Percentiles rank a stretch among this genome's conserved stretches.
phyloP scores from a whole-genome alignment of 2,797 vertebrate species.

The Xerus rutilus region DNA sequence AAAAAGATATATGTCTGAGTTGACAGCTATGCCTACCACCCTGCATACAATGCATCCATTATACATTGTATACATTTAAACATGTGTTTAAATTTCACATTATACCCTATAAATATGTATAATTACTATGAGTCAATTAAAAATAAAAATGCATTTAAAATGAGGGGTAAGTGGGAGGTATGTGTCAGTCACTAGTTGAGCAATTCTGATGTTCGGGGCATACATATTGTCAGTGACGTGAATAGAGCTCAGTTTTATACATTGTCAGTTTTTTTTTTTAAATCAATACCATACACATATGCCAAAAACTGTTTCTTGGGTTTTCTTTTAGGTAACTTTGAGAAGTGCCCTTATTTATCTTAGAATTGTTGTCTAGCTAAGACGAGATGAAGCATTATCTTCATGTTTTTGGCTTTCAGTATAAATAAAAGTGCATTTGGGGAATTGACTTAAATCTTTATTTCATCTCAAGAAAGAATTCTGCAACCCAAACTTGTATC shows the following conservation, averaged over 20 bases:
- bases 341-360: not conserved
- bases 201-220: not conserved
- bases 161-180: not conserved
- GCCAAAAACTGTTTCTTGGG: not conserved
- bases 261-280: not conserved
- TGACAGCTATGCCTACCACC: not conserved
- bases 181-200: not conserved
- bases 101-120: not conserved
- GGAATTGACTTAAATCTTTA: slow-evolving; percentile 26
- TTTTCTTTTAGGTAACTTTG: not conserved
- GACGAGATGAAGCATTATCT: not conserved
- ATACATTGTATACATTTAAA: not conserved
- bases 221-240: not conserved
- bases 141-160: not conserved
- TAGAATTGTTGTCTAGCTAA: not conserved
- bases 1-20: not conserved
- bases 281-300: not conserved
- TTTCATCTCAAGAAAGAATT: slow-evolving; percentile 30
- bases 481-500: not conserved
- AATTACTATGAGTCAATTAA: not conserved
- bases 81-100: no score
- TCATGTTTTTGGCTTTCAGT: slow-evolving; percentile 12
- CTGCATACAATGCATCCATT: no score
- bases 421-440: not conserved
- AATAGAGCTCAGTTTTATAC: not conserved